These are phyloP conservation scores for Pelodiscus sinensis DNA, from an alignment of 2,113 vertebrate species.

Conservation along the genomic window DNA sequence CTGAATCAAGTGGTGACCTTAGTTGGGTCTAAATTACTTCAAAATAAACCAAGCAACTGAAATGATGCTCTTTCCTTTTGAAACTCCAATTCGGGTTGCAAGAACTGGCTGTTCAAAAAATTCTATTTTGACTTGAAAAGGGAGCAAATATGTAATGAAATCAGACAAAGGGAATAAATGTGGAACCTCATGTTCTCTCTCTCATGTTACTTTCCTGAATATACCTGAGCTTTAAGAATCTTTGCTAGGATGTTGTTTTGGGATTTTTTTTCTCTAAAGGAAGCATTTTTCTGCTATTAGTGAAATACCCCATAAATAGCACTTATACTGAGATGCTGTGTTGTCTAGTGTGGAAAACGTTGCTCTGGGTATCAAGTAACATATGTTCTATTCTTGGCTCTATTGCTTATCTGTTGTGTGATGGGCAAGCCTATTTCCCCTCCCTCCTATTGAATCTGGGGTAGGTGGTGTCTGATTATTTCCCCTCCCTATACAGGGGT, in stretches of 20 bases:
- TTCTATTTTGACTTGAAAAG: conserved; percentile 6
- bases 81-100: conserved; percentile 2
- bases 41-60: not conserved
- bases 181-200: conserved; percentile 39
- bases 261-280: not conserved
- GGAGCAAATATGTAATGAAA: conserved; percentile 19
- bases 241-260: conserved; percentile 29
- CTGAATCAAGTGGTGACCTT: conserved; percentile 18
- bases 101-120: not conserved
- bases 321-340: not conserved
- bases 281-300: not conserved
- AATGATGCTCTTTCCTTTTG: not conserved
- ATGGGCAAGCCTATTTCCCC: not conserved
- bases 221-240: conserved; percentile 30
- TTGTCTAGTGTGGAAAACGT: not conserved
- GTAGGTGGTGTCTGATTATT: too few species aligned
- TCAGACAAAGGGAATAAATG: conserved; percentile 30
- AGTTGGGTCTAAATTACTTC: not conserved
- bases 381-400: not conserved
- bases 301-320: conserved; percentile 2
- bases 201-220: not conserved
- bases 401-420: not conserved
- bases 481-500: not conserved
- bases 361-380: not conserved
- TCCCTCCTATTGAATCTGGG: not conserved